phyloP scores from a whole-genome alignment of 35 echinoderm and acorn worm genomes.

The Stichopus chloronotus region DNA sequence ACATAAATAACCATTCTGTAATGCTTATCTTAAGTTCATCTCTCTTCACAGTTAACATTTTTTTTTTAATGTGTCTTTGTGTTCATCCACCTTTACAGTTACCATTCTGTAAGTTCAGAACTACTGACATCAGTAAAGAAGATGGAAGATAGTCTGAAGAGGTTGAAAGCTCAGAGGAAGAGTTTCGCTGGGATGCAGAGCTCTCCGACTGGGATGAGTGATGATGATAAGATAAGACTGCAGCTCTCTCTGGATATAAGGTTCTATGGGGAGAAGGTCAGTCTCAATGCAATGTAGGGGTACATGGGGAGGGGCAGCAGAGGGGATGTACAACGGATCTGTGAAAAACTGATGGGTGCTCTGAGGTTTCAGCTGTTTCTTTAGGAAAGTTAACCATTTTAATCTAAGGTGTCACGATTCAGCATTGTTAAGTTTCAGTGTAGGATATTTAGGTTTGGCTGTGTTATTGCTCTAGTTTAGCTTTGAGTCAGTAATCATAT shows the following conservation, averaged over 20 bases:
- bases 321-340: neutral
- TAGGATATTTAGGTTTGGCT: neutral
- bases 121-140: conserved; percentile 95
- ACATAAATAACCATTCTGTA: too few species aligned
- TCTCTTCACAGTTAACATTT: too few species aligned
- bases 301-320: neutral
- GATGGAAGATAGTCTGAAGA: conserved; percentile 98
- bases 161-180: conserved; percentile 83
- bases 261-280: conserved; percentile 87
- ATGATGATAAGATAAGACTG: conserved; percentile 97
- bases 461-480: neutral
- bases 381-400: neutral
- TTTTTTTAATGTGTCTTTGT: neutral
- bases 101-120: conserved; percentile 79
- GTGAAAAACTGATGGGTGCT: neutral
- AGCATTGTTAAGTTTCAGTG: neutral
- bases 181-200: conserved; percentile 61
- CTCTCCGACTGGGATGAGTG: conserved; percentile 72
- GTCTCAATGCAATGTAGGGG: neutral
- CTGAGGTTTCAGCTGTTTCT: neutral
- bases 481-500: neutral
- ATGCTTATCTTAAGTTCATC: too few species aligned
- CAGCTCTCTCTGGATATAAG: conserved; percentile 89
- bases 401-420: neutral
- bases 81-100: conserved; percentile 35